A percentile compares a stretch with the other conserved stretches of the same genome.
These are phyloP conservation scores for Aspiorhynchus laticeps DNA, from an alignment of 2,113 vertebrate species.

Conservation along the genomic window DNA sequence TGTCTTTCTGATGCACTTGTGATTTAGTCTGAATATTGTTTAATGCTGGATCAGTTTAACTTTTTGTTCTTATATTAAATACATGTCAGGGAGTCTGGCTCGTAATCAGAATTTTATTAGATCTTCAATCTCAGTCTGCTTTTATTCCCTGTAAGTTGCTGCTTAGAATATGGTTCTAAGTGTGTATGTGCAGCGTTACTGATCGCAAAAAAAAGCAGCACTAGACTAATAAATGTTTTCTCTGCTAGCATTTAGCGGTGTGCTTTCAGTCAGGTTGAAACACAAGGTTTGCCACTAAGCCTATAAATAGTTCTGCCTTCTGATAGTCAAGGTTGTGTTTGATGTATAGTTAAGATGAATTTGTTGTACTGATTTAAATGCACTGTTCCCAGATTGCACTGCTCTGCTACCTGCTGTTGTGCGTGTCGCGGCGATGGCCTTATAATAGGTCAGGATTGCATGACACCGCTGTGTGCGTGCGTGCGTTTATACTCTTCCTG, in stretches of 20 bases:
- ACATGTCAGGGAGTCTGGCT: not conserved
- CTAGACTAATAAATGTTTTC: not conserved
- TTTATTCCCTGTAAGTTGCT: slow-evolving; percentile 16
- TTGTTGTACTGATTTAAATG: slow-evolving; percentile 47
- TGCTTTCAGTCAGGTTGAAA: slow-evolving; percentile 9
- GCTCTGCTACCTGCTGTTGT: slow-evolving; percentile 10
- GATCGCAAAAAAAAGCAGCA: not conserved
- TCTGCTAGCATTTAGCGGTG: not conserved
- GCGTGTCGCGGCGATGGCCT: not conserved
- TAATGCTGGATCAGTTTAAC: not conserved
- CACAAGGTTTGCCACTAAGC: not conserved
- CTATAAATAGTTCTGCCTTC: slow-evolving; percentile 17
- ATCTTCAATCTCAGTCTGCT: not conserved
- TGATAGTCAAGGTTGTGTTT: not conserved
- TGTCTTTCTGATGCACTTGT: not conserved
- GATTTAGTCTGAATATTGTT: slow-evolving; percentile 6
- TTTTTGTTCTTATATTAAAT: not conserved
- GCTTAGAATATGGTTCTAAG: not conserved
- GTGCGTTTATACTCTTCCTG: slow-evolving; percentile 7
- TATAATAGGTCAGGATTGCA: not conserved
- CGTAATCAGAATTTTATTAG: not conserved
- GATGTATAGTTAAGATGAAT: not conserved
- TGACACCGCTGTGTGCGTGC: not conserved
- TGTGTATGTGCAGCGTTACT: not conserved
- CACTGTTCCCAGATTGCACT: slow-evolving; percentile 55